A percentile compares a stretch with the other conserved stretches of the same genome.
Conservation (phyloP, 2,797 vertebrate species). For the Sorex maritimensis region DNA sequence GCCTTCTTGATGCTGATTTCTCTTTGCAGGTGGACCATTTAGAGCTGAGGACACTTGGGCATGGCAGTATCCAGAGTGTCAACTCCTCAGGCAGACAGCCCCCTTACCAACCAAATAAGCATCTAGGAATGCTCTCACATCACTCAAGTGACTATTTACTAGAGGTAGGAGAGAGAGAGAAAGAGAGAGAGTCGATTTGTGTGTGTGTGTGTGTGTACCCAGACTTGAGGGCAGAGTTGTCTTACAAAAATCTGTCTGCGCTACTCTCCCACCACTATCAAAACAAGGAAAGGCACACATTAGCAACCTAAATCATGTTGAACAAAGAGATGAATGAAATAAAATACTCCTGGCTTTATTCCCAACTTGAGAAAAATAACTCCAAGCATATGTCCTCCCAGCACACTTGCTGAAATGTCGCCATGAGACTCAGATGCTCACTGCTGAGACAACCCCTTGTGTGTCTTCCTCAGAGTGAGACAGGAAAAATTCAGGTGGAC, state of each 20-base stretch:
- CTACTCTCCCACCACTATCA: conserved; percentile 39
- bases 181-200: background rate
- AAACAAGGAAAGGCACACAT: conserved; percentile 71
- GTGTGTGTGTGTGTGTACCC: background rate
- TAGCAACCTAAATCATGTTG: conserved; percentile 73
- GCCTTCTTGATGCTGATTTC: conserved; percentile 51
- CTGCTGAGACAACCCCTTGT: conserved; percentile 57
- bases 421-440: conserved; percentile 72
- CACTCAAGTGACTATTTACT: background rate
- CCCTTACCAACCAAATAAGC: background rate
- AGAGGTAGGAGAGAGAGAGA: background rate
- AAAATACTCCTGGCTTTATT: conserved; percentile 79
- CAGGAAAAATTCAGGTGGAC: conserved; percentile 57
- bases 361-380: conserved; percentile 81
- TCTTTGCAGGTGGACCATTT: conserved; percentile 30
- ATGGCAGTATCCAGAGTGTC: background rate
- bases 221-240: background rate
- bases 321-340: conserved; percentile 85
- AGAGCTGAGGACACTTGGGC: conserved; percentile 24
- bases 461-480: conserved; percentile 39
- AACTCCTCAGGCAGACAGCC: conserved; percentile 18
- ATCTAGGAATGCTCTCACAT: background rate
- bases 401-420: conserved; percentile 76
- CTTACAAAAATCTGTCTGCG: conserved; percentile 54
- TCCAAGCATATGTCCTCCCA: conserved; percentile 84